Evolutionary conservation across 1,140 invertebrate genomes (phyloP).

Genomic region (Oncopeltus fasciatus): DNA sequence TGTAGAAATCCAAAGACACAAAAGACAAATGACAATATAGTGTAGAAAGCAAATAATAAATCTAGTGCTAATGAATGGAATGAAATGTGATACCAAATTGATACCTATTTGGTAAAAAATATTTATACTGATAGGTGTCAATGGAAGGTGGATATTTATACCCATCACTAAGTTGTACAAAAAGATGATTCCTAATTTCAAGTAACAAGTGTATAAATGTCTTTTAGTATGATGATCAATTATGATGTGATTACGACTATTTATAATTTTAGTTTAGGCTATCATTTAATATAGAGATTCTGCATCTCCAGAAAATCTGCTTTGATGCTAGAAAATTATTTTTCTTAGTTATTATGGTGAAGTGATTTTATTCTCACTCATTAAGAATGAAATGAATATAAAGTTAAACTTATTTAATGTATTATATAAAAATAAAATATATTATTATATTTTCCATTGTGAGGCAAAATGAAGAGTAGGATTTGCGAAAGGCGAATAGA

Average conservation of each 20-base stretch:
- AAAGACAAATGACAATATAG: too few species aligned
- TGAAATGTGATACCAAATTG: too few species aligned
- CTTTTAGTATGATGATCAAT: background rate
- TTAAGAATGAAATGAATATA: background rate
- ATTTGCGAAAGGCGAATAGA: background rate
- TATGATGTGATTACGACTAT: constrained; percentile 1
- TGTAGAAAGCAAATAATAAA: too few species aligned
- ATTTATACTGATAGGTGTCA: too few species aligned
- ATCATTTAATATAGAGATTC: background rate
- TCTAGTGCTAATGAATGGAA: too few species aligned
- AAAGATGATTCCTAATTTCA: constrained; percentile 5
- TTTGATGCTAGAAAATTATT: background rate
- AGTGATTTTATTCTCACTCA: background rate
- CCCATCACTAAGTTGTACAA: too few species aligned
- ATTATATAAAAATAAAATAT: constrained; percentile 1
- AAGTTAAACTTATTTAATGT: background rate
- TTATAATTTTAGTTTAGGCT: constrained; percentile 8
- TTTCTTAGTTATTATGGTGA: background rate
- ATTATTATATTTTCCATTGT: constrained; percentile 7
- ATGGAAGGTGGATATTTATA: too few species aligned
- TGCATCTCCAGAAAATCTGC: background rate
- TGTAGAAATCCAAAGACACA: too few species aligned
- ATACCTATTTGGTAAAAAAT: too few species aligned
- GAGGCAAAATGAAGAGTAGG: background rate
- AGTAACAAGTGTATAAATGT: background rate